Base-by-base conservation (phyloP, 2,888 invertebrate genomes). In the Tinea semifulvella region DNA sequence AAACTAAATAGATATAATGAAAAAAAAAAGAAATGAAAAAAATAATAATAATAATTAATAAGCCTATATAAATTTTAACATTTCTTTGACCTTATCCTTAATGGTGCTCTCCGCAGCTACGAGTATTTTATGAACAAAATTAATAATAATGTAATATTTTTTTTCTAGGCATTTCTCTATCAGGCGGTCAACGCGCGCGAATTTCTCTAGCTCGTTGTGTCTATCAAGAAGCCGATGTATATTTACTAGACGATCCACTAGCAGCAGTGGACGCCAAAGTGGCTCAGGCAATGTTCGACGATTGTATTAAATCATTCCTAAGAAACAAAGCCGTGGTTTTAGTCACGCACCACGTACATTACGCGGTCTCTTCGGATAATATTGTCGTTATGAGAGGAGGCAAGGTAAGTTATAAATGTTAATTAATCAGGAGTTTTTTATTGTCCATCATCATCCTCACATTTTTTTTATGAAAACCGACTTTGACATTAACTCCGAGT, bases 171-270 rank as follows among this genome's bases (percentile, higher is more conserved):
- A 80, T 86, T 0, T 85, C 85, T 0, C 56, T 90, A 2, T 87
- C 87, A 18, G 90, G 89, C 1, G 89, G 89, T 1, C 89, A 89
- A 55, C 80, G 86, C 46, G 89, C 89, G 0, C 69, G 89, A 6
- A 70, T 82, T 28, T 73, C 81, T 0, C 47, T 82, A 0, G 82
- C 82, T 0, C 63, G 87, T 8, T 85, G 85, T 36, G 71, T 87
- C 2, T 88, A 87, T 53, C 82, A 81, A 47, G 72, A 80, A 20
- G 85, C 87, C 0, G 87, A 88, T 48, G 75, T 88, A 0, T 88
- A 87, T 47, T 56, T 88, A 1, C 60, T 88, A 44, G 84, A 84
- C 54, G 84, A 84, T 52, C 44, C 57, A 84, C 16, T 42, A 16
- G 46, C 46, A 49, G 83, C 83, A 25, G 83, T 84, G 1, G 84